Base-by-base conservation (phyloP, 2,888 invertebrate species). In the Pheosia tremula region DNA sequence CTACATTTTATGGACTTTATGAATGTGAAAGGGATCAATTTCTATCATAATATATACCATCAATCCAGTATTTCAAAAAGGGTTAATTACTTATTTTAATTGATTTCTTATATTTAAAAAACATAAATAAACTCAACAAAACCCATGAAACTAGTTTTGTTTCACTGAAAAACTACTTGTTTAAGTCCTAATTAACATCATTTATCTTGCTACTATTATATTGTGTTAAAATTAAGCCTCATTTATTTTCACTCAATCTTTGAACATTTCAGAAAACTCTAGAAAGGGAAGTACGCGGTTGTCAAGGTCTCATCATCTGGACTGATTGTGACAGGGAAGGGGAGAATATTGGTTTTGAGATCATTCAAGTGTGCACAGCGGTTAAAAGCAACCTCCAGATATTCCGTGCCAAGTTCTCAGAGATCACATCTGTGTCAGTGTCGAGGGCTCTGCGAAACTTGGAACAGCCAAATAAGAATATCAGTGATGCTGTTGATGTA, bases 251-350 rank as follows among this genome's bases (percentile, higher is more conserved):
- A 24, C 24, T 24, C 13, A 13, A 36, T 53, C 4, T 4, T 39
- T 39, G 5, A 41, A 13, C 24, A 56, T 88, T 92, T 3, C 79
- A 97, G 94, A 95, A 92, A 88, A 96, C 97, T 4, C 84, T 97
- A 74, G 96, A 97, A 85, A 92, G 94, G 74, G 96, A 97, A 93
- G 91, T 96, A 3, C 87, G 94, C 24, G 82, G 88, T 47, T 97
- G 97, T 77, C 91, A 95, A 71, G 96, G 96, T 0, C 94, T 99
- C 4, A 97, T 99, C 24, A 97, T 99, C 75, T 99, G 99, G 99
- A 99, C 99, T 1, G 99, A 99, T 98, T 99, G 99, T 94, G 99
- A 99, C 94, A 96, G 99, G 89, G 99, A 99, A 94, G 99, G 99
- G 43, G 99, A 99, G 90, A 99, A 99, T 86, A 99, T 99, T 85